A percentile compares a stretch with the other conserved stretches of the same genome.
These are phyloP conservation scores for Podotricha telesiphe DNA, from an alignment of 2,888 invertebrate genomes.

Conservation along the genomic window DNA sequence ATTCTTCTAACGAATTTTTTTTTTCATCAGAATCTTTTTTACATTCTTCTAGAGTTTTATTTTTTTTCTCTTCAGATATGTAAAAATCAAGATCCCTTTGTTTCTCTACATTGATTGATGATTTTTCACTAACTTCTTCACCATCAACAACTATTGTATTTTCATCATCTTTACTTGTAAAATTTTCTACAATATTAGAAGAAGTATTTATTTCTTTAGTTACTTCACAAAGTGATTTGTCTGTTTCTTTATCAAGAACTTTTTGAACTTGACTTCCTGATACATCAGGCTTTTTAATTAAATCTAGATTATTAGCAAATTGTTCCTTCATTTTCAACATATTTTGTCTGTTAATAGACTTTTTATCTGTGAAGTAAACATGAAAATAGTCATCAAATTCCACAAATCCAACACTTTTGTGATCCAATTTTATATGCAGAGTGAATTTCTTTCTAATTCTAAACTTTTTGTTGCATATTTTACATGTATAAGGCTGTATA, in stretches of 20 bases:
- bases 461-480: conserved; percentile 65
- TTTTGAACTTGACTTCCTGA: background rate
- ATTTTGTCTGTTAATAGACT: conserved; percentile 48
- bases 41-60: background rate
- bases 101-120: background rate
- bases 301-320: conserved; percentile 1
- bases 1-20: background rate
- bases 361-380: conserved; percentile 67
- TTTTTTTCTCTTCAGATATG: background rate
- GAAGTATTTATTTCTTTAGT: too few relatives aligned
- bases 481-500: conserved; percentile 66
- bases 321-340: background rate
- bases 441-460: conserved; percentile 64
- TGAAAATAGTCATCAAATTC: conserved; percentile 70
- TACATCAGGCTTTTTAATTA: background rate
- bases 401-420: conserved; percentile 65
- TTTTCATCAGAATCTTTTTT: background rate
- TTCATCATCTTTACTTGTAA: background rate
- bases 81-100: background rate
- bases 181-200: background rate
- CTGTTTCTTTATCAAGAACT: background rate
- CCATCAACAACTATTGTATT: background rate
- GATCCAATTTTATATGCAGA: conserved; percentile 69
- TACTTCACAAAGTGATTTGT: background rate
- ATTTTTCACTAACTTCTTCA: background rate